Base-by-base conservation (phyloP, 2,888 invertebrate species). In the Clivina fossor region DNA sequence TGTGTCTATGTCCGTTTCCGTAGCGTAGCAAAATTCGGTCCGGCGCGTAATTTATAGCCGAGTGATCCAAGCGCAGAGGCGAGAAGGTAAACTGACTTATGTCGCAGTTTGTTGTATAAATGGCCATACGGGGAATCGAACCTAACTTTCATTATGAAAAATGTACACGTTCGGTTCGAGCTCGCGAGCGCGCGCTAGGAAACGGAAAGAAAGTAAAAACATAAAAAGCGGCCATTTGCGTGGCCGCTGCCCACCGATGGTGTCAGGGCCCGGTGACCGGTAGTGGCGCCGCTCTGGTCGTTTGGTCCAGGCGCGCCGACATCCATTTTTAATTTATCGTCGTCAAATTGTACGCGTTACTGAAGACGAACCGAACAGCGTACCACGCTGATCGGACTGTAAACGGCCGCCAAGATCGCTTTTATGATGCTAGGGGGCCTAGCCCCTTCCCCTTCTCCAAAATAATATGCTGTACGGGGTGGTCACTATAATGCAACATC, bases 291-390 rank as follows among this genome's bases (percentile, higher is more conserved):
- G 2, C 15, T 18, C 7, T n/a, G n/a, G n/a, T 18, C 38, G 15
- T 19, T 19, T n/a, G n/a, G 9, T 8, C 38, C 11, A 15, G 18
- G 18, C 18, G 38, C n/a, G 18, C 18, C 48, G 26, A 26, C 60
- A 61, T 65, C 54, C 55, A 65, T 65, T 59, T 63, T 65, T 65
- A 63, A 64, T 60, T 53, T 57, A 60, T 60, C 61, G 66, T 62
- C 64, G 63, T 64, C 65, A 65, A 66, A 66, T 65, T 68, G 65
- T 65, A 63, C 65, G 65, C 64, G 64, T 19, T 37, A 18, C 37
- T 18, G 37, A n/a, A n/a, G n/a, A n/a, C n/a, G n/a, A n/a, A n/a
- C n/a, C n/a, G n/a, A n/a, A n/a, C n/a, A n/a, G n/a, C n/a, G n/a
- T n/a, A n/a, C 37, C 26, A 15, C 13, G 44, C 30, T 44, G 44